These are phyloP conservation scores for Bostrychus sinensis DNA, from an alignment of 2,113 vertebrate species.

Conservation along the genomic window DNA sequence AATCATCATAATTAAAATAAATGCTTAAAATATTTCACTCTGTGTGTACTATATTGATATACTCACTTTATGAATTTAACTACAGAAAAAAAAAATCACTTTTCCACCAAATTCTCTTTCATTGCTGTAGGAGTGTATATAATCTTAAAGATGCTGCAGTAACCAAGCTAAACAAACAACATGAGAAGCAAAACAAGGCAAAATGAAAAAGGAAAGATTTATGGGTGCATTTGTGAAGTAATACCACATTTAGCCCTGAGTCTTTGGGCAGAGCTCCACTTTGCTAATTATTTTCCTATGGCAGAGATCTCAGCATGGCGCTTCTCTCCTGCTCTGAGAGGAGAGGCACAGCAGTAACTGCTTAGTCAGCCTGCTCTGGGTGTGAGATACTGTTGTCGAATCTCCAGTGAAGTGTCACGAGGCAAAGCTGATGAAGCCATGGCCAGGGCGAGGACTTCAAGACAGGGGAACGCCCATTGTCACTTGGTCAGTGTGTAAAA, in stretches of 20 bases:
- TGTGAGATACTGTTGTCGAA: constrained; percentile 60
- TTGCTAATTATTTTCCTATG: constrained; percentile 79
- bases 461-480: constrained; percentile 41
- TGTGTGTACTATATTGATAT: too few relatives aligned
- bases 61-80: too few relatives aligned
- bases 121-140: too few relatives aligned
- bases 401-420: constrained; percentile 54
- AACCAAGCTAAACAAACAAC: constrained; percentile 7
- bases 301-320: constrained; percentile 70
- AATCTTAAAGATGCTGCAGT: constrained; percentile 3
- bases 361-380: constrained; percentile 71
- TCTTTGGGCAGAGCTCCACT: constrained; percentile 73
- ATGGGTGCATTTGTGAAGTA: constrained; percentile 58
- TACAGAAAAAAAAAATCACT: too few relatives aligned
- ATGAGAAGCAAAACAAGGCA: background rate
- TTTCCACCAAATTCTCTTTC: too few relatives aligned
- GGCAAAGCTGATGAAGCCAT: constrained; percentile 40
- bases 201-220: constrained; percentile 27
- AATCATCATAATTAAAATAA: too few relatives aligned
- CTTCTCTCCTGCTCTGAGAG: constrained; percentile 59
- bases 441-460: constrained; percentile 39
- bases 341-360: constrained; percentile 83
- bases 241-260: constrained; percentile 63
- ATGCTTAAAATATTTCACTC: too few relatives aligned
- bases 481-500: constrained; percentile 27